Base-by-base conservation (phyloP, 2,888 invertebrate species). In the Nasonia oneida region DNA sequence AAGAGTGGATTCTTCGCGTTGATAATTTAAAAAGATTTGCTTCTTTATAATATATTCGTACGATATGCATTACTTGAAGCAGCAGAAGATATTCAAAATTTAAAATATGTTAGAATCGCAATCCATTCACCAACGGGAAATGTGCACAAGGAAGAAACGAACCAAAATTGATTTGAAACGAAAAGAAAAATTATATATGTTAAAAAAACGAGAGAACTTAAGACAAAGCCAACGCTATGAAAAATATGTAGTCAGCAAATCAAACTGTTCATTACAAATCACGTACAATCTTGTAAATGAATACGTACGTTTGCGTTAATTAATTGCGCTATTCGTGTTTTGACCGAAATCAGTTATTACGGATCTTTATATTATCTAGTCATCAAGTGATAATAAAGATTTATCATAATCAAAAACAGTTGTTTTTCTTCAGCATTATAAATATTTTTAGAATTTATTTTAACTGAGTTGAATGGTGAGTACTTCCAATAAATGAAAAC, bases 331-430 rank as follows among this genome's bases (percentile, higher is more conserved):
- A 84, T 88, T 89, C 87, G 88, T 88, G 87, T 89, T 83, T 87
- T 88, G 84, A 88, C 87, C 86, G 85, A 89, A 90, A 92, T 90
- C 90, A 91, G 91, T 92, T 92, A 92, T 91, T 92, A 92, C 91
- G 91, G 88, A 93, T 92, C 93, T 93, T 92, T 92, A 92, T 93
- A 93, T 92, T 93, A 93, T 93, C 93, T 93, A 93, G 93, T 93
- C 93, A 93, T 91, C 91, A 90, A 92, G 92, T 92, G 93, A 93
- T 93, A 93, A 93, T 93, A 93, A 93, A 92, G 92, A 92, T 91
- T 93, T 91, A 92, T 92, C 91, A 91, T 92, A 92, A 92, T 91
- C 91, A 91, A 91, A 86, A 83, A 79, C 15, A 37, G 2, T 77
- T 78, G 37, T 57, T 79, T 67, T 82, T 64, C 37, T 80, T 80